Evolutionary conservation across 2,888 invertebrate genomes (phyloP).

Genomic region (Phytoseiulus persimilis): DNA sequence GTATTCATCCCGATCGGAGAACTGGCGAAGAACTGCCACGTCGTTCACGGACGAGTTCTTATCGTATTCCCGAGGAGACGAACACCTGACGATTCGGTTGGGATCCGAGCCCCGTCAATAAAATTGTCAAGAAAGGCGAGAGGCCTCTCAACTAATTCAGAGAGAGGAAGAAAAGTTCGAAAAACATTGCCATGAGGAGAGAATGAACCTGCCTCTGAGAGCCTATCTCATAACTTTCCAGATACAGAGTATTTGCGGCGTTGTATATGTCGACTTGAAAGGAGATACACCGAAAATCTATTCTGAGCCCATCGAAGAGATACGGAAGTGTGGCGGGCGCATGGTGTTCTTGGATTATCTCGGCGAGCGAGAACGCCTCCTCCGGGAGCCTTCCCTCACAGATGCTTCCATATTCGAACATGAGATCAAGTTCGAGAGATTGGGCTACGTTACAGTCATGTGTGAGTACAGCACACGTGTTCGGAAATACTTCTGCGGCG

Average conservation of each 20-base stretch:
- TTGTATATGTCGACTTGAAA: slow-evolving; percentile 7
- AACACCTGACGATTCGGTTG: too few relatives aligned
- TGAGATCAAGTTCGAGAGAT: not conserved
- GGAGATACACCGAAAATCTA: not conserved
- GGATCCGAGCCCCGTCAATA: too few relatives aligned
- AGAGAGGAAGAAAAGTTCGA: too few relatives aligned
- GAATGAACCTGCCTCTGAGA: too few relatives aligned
- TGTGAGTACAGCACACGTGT: not conserved
- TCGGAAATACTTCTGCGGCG: slow-evolving; percentile 18
- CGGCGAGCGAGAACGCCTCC: not conserved
- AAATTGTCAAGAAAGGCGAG: too few relatives aligned
- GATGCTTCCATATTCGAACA: slow-evolving; percentile 17
- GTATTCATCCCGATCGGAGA: too few relatives aligned
- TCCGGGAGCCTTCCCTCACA: not conserved
- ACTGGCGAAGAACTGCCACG: too few relatives aligned
- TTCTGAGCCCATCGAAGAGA: slow-evolving; percentile 16
- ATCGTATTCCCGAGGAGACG: too few relatives aligned
- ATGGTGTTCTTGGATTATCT: slow-evolving; percentile 20
- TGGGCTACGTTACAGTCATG: not conserved
- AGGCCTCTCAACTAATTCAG: too few relatives aligned
- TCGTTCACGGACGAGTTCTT: too few relatives aligned
- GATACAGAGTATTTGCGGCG: slow-evolving; percentile 12
- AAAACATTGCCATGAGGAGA: too few relatives aligned
- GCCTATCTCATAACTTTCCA: too few relatives aligned
- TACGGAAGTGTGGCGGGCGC: slow-evolving; percentile 7